Base-by-base conservation (phyloP, 2,113 vertebrate genomes). In the Meles meles region DNA sequence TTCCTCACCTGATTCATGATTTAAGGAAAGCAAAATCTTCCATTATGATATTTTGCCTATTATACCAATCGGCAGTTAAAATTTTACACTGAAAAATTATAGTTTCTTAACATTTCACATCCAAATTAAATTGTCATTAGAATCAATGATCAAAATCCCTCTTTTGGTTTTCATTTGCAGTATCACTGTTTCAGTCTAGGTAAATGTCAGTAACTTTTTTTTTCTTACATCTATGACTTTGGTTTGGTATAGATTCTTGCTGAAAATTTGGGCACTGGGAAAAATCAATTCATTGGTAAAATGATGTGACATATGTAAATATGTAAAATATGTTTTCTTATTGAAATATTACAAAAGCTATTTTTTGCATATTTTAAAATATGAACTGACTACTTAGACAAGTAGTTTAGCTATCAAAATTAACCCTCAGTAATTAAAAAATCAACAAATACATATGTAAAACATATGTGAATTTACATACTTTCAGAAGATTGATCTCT, bases 81-180 rank as follows among this genome's bases (percentile, higher is more conserved):
- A 52, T 12, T 47, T 65, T 71, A 76, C 27, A 59, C 1, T 29
- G 27, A 55, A 92, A 92, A 88, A 82, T 49, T 47, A 10, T 15
- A 90, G 65, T 37, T 85, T 47, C 31, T 93, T 92, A 91, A 61
- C 18, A 59, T 49, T 92, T 92, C 44, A 82, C 18, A 69, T 42
- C 10, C 81, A 92, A 77, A 69, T 55, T 72, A 93, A 96, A 91
- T 94, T 95, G 42, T 8, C 69, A 6, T 29, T 93, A 86, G 42
- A 84, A 74, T 87, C 3, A 74, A 52, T 93, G 8, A 76, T 82
- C 29, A 61, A 25, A 91, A 65, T 4, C 69, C 14, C 12, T 72
- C 34, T 94, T 92, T 81, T 18, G 21, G 71, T 31, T 69, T 97
- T 84, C 10, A 57, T 49, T 90, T 92, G 25, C 21, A 44, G 14